Evolutionary conservation across 2,113 vertebrate genomes (phyloP).

Genomic region (Urocitellus parryii): DNA sequence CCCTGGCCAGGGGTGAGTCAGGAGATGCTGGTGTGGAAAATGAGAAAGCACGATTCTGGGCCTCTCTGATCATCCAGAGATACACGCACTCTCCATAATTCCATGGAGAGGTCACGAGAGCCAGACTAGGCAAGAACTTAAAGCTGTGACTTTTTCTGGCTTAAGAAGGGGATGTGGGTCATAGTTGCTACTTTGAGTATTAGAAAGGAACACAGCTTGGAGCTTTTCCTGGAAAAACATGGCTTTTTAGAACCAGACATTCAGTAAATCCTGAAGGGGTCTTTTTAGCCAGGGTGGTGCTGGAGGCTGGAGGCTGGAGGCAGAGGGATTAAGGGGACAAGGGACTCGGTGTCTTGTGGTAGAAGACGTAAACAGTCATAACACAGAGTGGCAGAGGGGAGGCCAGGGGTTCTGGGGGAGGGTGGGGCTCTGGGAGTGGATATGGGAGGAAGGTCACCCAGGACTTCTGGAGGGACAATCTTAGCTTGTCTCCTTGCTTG

Average conservation of each 20-base stretch:
- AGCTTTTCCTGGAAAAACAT: background rate
- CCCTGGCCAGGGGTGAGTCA: too few relatives aligned
- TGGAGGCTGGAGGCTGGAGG: background rate
- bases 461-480: background rate
- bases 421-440: background rate
- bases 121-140: background rate
- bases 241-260: conserved; percentile 2
- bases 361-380: background rate
- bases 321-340: background rate
- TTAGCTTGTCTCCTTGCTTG: background rate
- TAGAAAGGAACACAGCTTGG: background rate
- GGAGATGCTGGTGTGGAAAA: background rate
- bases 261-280: background rate
- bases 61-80: background rate
- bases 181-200: background rate
- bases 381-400: background rate
- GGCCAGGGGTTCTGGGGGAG: too few relatives aligned
- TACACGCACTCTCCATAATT: background rate
- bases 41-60: background rate
- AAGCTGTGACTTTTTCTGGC: conserved; percentile 15
- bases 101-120: background rate
- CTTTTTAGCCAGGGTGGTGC: background rate
- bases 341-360: background rate
- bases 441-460: background rate
- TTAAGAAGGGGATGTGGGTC: background rate